These are phyloP conservation scores for Phyllostomus discolor DNA, from an alignment of 2,113 vertebrate species.

Conservation along the genomic window DNA sequence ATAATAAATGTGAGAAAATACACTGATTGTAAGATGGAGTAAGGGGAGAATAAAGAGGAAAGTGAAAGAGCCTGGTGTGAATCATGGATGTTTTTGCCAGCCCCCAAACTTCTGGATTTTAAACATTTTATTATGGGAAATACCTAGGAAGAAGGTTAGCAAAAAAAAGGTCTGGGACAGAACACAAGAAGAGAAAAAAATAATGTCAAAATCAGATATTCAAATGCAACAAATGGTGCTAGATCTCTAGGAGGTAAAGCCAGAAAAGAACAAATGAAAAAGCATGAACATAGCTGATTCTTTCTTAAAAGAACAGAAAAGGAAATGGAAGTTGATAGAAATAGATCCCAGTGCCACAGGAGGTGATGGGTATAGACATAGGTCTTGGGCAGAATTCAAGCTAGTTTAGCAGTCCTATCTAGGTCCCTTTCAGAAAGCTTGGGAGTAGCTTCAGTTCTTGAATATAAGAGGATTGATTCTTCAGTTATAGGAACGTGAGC, in stretches of 20 bases:
- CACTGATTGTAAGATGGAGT: neutral
- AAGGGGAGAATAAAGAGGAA: neutral
- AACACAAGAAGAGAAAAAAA: neutral
- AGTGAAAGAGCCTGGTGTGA: neutral
- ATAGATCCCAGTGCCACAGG: rapidly evolving
- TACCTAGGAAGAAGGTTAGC: neutral
- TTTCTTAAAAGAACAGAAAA: neutral
- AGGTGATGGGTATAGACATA: neutral
- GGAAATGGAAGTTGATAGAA: neutral
- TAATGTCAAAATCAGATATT: neutral
- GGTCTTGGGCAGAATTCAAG: neutral
- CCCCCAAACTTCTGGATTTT: neutral
- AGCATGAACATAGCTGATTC: neutral
- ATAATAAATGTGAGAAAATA: neutral
- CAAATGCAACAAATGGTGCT: neutral
- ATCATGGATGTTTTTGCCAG: neutral
- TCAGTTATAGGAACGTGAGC: rapidly evolving
- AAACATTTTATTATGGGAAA: neutral
- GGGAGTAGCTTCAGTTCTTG: neutral
- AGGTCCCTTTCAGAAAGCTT: neutral
- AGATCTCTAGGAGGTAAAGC: neutral
- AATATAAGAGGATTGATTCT: neutral
- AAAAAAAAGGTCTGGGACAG: neutral
- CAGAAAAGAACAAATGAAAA: neutral
- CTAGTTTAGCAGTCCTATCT: neutral